Evolutionary conservation across 2,113 vertebrate species (phyloP), one percentile per base, ranked within the genome.

Genomic region (Orthonyx spaldingii): DNA sequence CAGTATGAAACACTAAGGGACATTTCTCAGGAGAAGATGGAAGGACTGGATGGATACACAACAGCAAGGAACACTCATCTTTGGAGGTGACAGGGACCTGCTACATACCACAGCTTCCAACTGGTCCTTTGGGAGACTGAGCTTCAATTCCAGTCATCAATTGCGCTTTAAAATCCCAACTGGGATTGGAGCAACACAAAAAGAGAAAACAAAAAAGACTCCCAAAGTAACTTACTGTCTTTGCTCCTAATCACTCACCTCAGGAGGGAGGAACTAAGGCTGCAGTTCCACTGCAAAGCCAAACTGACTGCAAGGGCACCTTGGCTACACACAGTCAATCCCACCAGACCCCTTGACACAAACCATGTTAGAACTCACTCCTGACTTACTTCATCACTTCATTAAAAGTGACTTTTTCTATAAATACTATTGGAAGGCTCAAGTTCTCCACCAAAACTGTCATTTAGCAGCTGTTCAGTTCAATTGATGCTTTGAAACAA

Each of bases 141-240:
- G 7, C 32, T 79, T 47, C 59, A 53, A 33, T 26, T 80, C 46
- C 63, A 69, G 22, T 1, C 27, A 64, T 5, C 49, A 46, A 2
- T 3, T 68, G 11, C 4, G 0, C 9, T 70, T 71, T 37, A 49
- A 50, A 65, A 77, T 50, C 42, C n/a, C 16, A 41, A 0, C 15
- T 80, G 37, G 0, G 1, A 39, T 1, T 13, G 33, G 33, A 79
- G 42, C 14, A 83, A 19, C 24, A 57, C 1, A 1, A 35, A 55
- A n/a, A 55, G 5, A 46, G n/a, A 55, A 26, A 42, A 35, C 2
- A 6, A 42, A 52, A 87, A 39, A 63, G 9, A 16, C 10, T 75
- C 26, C 15, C 17, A 13, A 19, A 78, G 17, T 30, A 46, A 41
- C 1, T 33, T 26, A 6, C 1, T 65, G 37, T n/a, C 42, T 56